A percentile compares a stretch with the other conserved stretches of the same genome.
phyloP scores from a whole-genome alignment of 2,797 vertebrate genomes.

The Cetoscarus ocellatus region DNA sequence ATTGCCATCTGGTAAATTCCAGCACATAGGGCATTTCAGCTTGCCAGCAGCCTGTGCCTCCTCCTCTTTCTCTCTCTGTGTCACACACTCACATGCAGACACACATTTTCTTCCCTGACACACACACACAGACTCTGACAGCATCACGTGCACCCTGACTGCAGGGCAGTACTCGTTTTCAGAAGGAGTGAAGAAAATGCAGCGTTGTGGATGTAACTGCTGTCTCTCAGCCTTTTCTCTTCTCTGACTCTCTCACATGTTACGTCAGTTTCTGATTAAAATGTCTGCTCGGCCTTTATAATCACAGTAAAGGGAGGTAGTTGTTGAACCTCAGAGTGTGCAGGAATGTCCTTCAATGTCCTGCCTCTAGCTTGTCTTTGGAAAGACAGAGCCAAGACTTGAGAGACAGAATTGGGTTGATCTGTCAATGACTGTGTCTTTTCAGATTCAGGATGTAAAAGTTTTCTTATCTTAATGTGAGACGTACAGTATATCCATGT shows the following conservation, averaged over 20 bases:
- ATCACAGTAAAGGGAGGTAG: neutral
- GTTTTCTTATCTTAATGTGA: conserved; percentile 4
- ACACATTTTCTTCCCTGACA: conserved; percentile 20
- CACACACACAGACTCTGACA: conserved; percentile 21
- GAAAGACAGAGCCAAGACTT: neutral
- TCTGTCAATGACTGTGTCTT: neutral
- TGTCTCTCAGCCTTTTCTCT: conserved; percentile 41
- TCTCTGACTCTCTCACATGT: conserved; percentile 19
- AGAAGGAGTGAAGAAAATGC: conserved; percentile 60
- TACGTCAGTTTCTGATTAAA: conserved; percentile 28
- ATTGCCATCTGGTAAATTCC: conserved; percentile 78
- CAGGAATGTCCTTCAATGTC: neutral
- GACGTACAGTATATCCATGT: neutral
- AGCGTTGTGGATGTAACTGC: conserved; percentile 58
- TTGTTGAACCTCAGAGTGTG: neutral
- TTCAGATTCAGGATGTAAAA: neutral
- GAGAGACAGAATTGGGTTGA: conserved; percentile 1
- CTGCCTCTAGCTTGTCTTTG: neutral
- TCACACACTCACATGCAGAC: conserved; percentile 10
- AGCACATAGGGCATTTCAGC: conserved; percentile 69
- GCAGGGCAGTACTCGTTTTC: conserved; percentile 66
- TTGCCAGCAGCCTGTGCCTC: conserved; percentile 58
- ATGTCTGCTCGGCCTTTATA: conserved; percentile 8
- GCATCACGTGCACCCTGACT: conserved; percentile 73
- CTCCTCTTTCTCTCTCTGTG: conserved; percentile 11